phyloP scores from a whole-genome alignment of 2,797 vertebrate genomes.

The Tamandua tetradactyla region DNA sequence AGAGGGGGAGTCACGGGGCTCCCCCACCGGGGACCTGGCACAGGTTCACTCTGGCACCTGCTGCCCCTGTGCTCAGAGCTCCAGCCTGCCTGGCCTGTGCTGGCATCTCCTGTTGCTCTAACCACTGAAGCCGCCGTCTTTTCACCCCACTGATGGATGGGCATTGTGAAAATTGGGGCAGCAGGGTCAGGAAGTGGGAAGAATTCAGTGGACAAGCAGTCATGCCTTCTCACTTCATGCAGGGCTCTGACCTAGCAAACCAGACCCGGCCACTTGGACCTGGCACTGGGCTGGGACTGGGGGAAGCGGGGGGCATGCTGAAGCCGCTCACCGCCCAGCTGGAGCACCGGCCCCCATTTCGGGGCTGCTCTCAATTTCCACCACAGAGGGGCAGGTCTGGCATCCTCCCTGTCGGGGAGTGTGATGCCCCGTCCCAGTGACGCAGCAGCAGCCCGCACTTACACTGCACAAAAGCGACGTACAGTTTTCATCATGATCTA shows the following conservation, averaged over 20 bases:
- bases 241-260: too few relatives aligned
- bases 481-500: slow-evolving; percentile 75
- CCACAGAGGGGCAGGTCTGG: too few relatives aligned
- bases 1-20: neutral
- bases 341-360: too few relatives aligned
- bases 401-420: too few relatives aligned
- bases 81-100: rapidly evolving
- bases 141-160: neutral
- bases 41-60: neutral
- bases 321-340: too few relatives aligned
- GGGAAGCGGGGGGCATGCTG: too few relatives aligned
- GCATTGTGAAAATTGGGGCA: neutral
- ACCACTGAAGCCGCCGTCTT: rapidly evolving
- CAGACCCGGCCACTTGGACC: too few relatives aligned
- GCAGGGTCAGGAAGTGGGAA: neutral
- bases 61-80: neutral
- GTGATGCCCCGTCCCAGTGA: neutral
- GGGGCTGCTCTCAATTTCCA: too few relatives aligned
- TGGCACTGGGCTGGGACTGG: too few relatives aligned
- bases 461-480: slow-evolving; percentile 62
- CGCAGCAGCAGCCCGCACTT: neutral
- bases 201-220: too few relatives aligned
- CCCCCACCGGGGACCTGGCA: neutral
- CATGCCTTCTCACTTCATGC: too few relatives aligned
- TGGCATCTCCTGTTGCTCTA: rapidly evolving